These are phyloP conservation scores for Lasioglossum pauxillum DNA, from an alignment of 2,888 invertebrate genomes.

Conservation along the genomic window DNA sequence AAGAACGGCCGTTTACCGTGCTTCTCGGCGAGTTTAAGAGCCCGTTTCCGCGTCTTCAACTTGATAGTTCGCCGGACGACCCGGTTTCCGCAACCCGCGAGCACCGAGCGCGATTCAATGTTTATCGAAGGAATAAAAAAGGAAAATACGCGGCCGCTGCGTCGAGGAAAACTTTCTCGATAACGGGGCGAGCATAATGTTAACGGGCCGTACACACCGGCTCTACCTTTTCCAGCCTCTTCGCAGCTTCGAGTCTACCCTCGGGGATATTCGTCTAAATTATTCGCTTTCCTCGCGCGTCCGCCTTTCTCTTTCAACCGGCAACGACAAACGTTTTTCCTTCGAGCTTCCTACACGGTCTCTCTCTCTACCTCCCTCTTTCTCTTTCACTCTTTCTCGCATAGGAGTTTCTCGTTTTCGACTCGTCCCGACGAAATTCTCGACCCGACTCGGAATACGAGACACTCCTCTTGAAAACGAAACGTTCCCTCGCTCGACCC, in stretches of 20 bases:
- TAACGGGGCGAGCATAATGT: slow-evolving; percentile 18
- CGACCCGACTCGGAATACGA: not conserved
- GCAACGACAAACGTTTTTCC: not conserved
- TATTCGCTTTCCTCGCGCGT: slow-evolving; percentile 32
- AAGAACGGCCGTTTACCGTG: not conserved
- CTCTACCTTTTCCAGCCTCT: slow-evolving; percentile 16
- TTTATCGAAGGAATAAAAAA: not conserved
- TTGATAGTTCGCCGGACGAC: not conserved
- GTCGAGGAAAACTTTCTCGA: slow-evolving; percentile 15
- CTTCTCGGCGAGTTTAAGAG: not conserved
- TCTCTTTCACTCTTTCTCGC: not conserved
- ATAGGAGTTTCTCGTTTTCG: not conserved
- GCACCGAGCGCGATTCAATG: not conserved
- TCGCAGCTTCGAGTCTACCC: slow-evolving; percentile 33
- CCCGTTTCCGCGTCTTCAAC: not conserved
- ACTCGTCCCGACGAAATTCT: not conserved
- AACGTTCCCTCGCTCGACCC: not conserved
- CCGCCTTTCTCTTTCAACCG: slow-evolving; percentile 14
- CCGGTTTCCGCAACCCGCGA: not conserved
- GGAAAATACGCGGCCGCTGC: not conserved
- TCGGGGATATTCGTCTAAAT: slow-evolving; percentile 48
- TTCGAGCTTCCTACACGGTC: not conserved
- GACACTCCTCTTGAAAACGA: not conserved
- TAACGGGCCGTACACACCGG: not conserved
- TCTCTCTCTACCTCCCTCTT: not conserved